Evolutionary conservation across 2,113 vertebrate genomes (phyloP), one percentile per base, ranked within the genome.

Genomic region (Turdus rufiventris): DNA sequence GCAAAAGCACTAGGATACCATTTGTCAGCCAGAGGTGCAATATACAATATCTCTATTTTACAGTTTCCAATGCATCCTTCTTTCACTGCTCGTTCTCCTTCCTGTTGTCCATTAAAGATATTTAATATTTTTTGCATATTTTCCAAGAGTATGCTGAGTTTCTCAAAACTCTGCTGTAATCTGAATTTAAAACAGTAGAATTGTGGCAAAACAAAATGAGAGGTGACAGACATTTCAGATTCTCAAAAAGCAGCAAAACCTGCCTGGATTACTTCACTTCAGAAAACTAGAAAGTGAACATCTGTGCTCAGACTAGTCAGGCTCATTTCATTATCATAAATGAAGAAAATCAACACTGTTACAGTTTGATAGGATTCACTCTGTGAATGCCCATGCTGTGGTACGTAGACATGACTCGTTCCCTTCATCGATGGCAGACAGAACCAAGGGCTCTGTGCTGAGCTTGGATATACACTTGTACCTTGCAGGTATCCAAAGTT

Each of bases 391-490:
- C 25, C 56, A 6, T 70, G 45, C 21, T 83, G 20, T 65, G 18
- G 19, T 65, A 8, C n/a, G 40, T 24, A 53, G 20, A 51, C 0
- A 1, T 28, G 20, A 60, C 29, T 79, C 18, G 7, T 43, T 73
- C 26, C 58, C 5, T 74, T 60, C 14, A 7, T 10, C 4, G 16
- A 21, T n/a, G n/a, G 21, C 34, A 76, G 36, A 72, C 76, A n/a
- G 58, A 73, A 61, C 16, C 3, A n/a, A 73, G 19, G 11, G 5
- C 26, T 51, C 26, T 51, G 50, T 68, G 18, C 74, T 9, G 24
- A 62, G 6, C 57, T 63, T 56, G 34, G 21, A 31, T 18, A 2
- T 51, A 77, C 61, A 66, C 0, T 0, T 29, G 42, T 16, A 50
- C 13, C 24, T 79, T 81, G 25, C 26, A 60, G 20, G 8, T 56